phyloP scores from a whole-genome alignment of 2,113 vertebrate genomes.

The Rhabdornis inornatus region DNA sequence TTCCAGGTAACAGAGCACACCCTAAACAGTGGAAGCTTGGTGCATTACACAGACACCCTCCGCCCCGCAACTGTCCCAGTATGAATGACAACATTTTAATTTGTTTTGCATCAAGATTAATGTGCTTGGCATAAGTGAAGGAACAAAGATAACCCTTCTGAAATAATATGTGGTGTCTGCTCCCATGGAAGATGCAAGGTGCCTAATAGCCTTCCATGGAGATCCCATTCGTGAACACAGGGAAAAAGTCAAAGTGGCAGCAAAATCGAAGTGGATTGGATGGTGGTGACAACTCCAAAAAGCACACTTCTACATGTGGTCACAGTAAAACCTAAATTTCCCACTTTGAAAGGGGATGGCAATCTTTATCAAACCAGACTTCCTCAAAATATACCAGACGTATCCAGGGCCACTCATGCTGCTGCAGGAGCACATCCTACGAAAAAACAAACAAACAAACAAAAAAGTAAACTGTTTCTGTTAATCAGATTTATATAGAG shows the following conservation, averaged over 20 bases:
- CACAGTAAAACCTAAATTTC: not conserved
- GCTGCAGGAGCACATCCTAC: not conserved
- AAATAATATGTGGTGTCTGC: not conserved
- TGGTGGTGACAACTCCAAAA: not conserved
- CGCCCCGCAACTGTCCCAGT: not conserved
- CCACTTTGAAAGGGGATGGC: not conserved
- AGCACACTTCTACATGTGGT: not conserved
- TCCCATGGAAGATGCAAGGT: not conserved
- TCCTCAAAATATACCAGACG: not conserved
- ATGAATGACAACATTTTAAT: not conserved
- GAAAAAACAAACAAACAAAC: no score
- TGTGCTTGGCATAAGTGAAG: not conserved
- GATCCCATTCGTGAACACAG: not conserved
- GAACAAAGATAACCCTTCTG: not conserved
- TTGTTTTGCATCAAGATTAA: not conserved
- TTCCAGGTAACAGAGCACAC: not conserved
- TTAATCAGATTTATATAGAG: not conserved
- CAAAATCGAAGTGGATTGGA: not conserved
- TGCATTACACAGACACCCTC: not conserved
- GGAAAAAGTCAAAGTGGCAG: not conserved
- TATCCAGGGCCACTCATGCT: not conserved
- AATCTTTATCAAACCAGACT: not conserved
- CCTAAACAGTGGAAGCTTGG: not conserved
- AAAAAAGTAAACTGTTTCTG: not conserved
- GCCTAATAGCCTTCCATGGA: accelerated